Conservation (phyloP, 2,797 vertebrate species). For the Yasuhikotakia modesta region DNA sequence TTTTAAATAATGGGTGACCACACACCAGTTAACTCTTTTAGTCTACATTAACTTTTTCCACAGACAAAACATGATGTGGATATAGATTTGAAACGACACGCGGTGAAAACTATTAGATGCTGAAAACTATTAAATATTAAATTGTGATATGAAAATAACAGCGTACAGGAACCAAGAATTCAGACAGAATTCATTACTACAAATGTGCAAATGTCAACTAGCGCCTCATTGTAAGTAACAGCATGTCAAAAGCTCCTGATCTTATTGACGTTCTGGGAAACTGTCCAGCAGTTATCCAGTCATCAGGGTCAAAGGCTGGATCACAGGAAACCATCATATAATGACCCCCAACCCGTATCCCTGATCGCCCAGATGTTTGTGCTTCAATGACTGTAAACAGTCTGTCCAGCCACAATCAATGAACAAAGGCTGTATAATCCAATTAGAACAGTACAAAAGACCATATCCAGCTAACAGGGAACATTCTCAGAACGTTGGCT, state of each 20-base stretch:
- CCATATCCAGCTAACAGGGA: too few species aligned
- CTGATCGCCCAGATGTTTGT: conserved; percentile 13
- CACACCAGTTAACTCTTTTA: too few species aligned
- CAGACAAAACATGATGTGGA: too few species aligned
- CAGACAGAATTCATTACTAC: conserved; percentile 4
- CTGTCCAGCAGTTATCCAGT: conserved; percentile 16
- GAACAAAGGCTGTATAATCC: neutral
- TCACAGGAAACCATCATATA: conserved; percentile 10
- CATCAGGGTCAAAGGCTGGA: conserved; percentile 17
- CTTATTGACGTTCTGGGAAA: conserved; percentile 25
- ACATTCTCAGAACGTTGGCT: too few species aligned
- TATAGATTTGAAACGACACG: neutral
- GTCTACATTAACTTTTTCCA: too few species aligned
- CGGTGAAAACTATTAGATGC: neutral
- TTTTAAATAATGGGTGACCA: too few species aligned
- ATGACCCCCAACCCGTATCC: neutral
- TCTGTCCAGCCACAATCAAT: neutral
- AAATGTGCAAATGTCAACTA: conserved; percentile 14
- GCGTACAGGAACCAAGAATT: neutral
- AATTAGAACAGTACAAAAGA: neutral
- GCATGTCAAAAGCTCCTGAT: conserved; percentile 12
- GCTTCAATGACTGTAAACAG: conserved; percentile 14
- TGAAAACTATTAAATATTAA: neutral
- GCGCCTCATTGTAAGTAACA: conserved; percentile 1
- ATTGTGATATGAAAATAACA: neutral